Evolutionary conservation across 1,140 invertebrate species (phyloP).

Genomic region (Palaemon carinicauda): DNA sequence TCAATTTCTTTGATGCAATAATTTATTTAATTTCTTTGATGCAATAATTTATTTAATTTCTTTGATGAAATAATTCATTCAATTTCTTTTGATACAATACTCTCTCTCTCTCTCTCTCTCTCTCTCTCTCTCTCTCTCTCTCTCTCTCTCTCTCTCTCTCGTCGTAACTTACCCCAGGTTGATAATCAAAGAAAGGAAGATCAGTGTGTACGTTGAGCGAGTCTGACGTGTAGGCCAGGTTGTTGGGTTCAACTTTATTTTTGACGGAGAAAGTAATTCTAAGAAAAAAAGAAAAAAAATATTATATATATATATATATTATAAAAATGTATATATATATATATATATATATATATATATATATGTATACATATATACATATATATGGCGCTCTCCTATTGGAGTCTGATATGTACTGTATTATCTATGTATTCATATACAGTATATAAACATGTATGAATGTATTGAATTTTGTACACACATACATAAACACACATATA

Average conservation of each 20-base stretch:
- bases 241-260: background rate
- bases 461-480: too few species aligned
- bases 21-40: too few species aligned
- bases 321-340: slow-evolving; percentile 1
- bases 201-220: background rate
- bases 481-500: too few species aligned
- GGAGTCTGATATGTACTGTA: too few species aligned
- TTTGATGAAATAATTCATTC: too few species aligned
- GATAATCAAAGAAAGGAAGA: background rate
- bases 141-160: slow-evolving; percentile 1
- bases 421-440: too few species aligned
- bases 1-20: too few species aligned
- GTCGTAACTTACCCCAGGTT: background rate
- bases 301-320: background rate
- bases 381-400: too few species aligned
- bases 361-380: background rate
- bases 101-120: background rate
- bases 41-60: too few species aligned
- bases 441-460: too few species aligned
- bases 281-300: background rate
- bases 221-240: background rate
- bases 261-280: background rate
- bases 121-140: background rate
- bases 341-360: slow-evolving; percentile 13
- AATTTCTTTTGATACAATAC: background rate